Evolutionary conservation across 2,113 vertebrate genomes (phyloP).

Genomic region (Gadus macrocephalus): DNA sequence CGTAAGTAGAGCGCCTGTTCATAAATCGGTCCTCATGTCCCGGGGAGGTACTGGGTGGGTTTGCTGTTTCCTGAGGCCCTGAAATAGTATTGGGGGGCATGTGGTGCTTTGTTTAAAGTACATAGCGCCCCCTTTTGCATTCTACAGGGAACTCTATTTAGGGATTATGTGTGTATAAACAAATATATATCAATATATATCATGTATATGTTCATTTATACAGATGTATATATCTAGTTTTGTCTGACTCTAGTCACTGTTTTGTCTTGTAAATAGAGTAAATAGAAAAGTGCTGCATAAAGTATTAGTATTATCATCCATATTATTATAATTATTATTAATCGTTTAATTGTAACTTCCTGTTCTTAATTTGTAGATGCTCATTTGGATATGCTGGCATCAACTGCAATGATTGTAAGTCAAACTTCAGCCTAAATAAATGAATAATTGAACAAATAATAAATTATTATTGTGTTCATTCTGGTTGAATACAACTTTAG

Average conservation of each 20-base stretch:
- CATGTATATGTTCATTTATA: too few species aligned
- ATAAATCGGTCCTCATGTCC: neutral
- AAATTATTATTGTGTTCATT: neutral
- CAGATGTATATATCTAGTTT: too few species aligned
- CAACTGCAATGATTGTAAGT: conserved; percentile 75
- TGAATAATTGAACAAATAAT: neutral
- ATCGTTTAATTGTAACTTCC: neutral
- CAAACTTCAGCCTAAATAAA: neutral
- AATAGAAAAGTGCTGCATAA: too few species aligned
- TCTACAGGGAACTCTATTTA: conserved; percentile 8
- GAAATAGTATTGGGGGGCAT: too few species aligned
- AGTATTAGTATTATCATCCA: too few species aligned
- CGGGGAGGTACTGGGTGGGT: neutral
- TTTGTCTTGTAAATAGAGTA: too few species aligned
- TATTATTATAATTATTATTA: neutral
- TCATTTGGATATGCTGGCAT: conserved; percentile 69
- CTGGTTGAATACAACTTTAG: too few species aligned
- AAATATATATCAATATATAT: neutral
- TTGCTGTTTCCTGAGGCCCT: neutral
- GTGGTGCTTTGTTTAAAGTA: neutral
- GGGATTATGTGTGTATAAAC: neutral
- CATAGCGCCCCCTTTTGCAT: conserved; percentile 43
- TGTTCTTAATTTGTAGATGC: conserved; percentile 56
- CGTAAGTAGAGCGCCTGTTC: conserved; percentile 55
- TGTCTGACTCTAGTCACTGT: too few species aligned